Base-by-base conservation (phyloP, 2,888 invertebrate species). In the Calliphora vomitoria region DNA sequence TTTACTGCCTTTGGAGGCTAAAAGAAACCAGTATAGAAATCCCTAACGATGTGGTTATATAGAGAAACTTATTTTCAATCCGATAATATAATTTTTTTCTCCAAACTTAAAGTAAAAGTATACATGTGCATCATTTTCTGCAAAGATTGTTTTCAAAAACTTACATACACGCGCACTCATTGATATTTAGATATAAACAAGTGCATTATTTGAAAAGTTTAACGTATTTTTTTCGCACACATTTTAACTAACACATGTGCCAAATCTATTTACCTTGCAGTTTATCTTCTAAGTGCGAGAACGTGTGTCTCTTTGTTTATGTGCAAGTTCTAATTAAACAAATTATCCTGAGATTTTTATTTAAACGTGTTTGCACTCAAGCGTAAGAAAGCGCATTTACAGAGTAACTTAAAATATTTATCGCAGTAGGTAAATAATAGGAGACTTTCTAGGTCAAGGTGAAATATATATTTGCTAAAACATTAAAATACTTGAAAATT, bases 311-410 rank as follows among this genome's bases (percentile, higher is more conserved):
- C 13, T 50, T 50, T 50, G 50, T 38, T n/a, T n/a, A n/a, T 25
- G n/a, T 64, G 20, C 53, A 13, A 44, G 1, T 20, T 13, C 47
- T 74, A 82, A 82, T 82, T 82, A 82, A 74, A 55, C 44, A 82
- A 82, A 74, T 72, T 74, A 44, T 66, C 18, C 13, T 5, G 55
- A 82, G 66, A 82, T 53, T 82, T 64, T 55, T 47, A 35, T 41
- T 74, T 72, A 4, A n/a, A 74, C 55, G 15, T 80, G 44, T 62
- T 60, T 31, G 25, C 74, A 66, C 81, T 81, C 53, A 62, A 71
- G 69, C 31, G 53, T 53, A 25, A 62, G 5, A 50, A 58, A 62
- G 64, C 18, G 18, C 35, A 8, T 11, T 62, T 38, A 71, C 50
- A 60, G 38, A 47, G 8, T 44, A 18, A 74, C 58, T 4, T 4